These are phyloP conservation scores for Drosophila tani DNA, from an alignment of 1,140 invertebrate genomes.

Conservation along the genomic window DNA sequence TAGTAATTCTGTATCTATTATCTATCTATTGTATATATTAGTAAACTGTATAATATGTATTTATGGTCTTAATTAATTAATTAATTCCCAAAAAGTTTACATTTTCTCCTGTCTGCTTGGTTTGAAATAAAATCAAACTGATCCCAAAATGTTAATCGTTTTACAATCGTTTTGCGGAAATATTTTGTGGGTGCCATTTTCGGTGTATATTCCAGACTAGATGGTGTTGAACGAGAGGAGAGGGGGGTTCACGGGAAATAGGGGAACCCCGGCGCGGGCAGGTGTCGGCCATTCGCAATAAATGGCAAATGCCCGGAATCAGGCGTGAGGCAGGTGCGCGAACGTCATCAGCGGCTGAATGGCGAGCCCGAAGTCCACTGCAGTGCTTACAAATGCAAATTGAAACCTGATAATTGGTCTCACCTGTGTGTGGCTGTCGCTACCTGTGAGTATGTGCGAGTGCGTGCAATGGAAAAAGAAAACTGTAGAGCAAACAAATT, in stretches of 20 bases:
- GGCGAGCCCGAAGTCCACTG: slow-evolving; percentile 32
- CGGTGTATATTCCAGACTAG: slow-evolving; percentile 21
- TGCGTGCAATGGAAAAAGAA: background rate
- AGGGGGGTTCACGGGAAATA: no score
- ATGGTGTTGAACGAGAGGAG: no score
- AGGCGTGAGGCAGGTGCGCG: slow-evolving; percentile 22
- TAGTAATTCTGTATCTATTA: no score
- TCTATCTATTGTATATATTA: no score
- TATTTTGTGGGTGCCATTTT: slow-evolving; percentile 56
- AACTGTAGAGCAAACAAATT: no score
- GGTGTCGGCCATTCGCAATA: slow-evolving; percentile 56
- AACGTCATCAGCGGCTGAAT: slow-evolving; percentile 19
- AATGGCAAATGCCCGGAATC: slow-evolving; percentile 53
- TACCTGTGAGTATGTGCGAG: background rate
- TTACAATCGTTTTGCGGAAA: slow-evolving; percentile 40
- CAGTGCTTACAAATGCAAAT: slow-evolving; percentile 76
- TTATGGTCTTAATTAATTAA: no score
- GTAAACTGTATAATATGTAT: no score
- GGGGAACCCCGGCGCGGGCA: background rate
- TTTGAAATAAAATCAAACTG: no score
- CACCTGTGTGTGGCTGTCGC: slow-evolving; percentile 14
- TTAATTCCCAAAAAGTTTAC: no score
- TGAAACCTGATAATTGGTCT: slow-evolving; percentile 75
- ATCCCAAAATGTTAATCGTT: background rate
- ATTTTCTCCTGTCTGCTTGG: no score